phyloP scores from a whole-genome alignment of 2,888 invertebrate genomes.

The Tanypteryx hageni region DNA sequence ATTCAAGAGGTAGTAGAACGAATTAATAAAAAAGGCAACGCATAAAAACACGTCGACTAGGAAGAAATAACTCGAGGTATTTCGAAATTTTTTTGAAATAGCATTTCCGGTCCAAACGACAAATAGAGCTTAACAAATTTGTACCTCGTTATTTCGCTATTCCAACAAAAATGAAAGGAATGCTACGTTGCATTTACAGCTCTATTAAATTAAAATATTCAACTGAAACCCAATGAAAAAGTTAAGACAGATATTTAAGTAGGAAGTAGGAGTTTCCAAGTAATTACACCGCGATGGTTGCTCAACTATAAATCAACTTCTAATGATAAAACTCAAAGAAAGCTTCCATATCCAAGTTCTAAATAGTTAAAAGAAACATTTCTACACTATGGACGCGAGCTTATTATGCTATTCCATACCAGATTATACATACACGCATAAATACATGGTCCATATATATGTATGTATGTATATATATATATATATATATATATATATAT shows the following conservation, averaged over 20 bases:
- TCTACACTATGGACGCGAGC: too few relatives aligned
- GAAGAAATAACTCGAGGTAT: neutral
- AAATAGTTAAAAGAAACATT: too few relatives aligned
- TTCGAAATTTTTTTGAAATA: neutral
- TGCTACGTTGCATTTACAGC: neutral
- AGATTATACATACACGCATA: too few relatives aligned
- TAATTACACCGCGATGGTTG: too few relatives aligned
- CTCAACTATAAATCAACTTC: too few relatives aligned
- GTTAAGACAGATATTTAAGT: neutral
- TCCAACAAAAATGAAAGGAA: neutral
- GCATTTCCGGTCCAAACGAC: neutral
- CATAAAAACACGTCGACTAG: neutral
- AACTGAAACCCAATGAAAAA: neutral
- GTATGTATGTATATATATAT: neutral
- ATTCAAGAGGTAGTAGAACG: constrained; percentile 16
- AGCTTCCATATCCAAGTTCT: too few relatives aligned
- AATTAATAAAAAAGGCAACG: neutral
- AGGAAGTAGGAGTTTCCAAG: neutral
- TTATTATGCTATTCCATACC: too few relatives aligned
- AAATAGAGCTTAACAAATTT: too few relatives aligned
- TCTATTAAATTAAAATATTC: neutral
- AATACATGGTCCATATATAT: too few relatives aligned
- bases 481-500: too few relatives aligned
- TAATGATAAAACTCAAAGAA: too few relatives aligned
- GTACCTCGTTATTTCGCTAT: too few relatives aligned